These are phyloP conservation scores for Microchrysa polita DNA, from an alignment of 2,888 invertebrate species.

Conservation along the genomic window DNA sequence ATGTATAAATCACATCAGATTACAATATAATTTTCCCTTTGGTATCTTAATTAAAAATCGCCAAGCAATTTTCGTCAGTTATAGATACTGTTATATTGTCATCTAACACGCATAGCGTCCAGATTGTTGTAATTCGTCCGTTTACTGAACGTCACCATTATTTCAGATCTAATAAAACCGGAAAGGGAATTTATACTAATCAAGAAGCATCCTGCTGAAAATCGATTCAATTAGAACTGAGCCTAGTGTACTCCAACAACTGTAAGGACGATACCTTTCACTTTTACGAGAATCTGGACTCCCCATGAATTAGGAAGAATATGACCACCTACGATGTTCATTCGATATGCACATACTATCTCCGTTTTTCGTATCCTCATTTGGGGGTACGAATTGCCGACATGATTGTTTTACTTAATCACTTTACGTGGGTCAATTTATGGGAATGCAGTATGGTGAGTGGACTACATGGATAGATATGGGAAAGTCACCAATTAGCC, in stretches of 20 bases:
- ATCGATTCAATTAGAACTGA: constrained; percentile 26
- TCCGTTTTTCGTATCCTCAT: too few relatives aligned
- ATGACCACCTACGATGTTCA: constrained; percentile 33
- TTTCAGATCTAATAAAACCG: constrained; percentile 6
- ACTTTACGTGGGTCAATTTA: constrained; percentile 31
- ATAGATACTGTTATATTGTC: too few relatives aligned
- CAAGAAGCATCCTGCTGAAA: not conserved
- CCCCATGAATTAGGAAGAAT: constrained; percentile 29
- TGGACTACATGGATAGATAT: too few relatives aligned
- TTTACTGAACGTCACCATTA: not conserved
- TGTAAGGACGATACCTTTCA: constrained; percentile 10
- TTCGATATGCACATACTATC: not conserved
- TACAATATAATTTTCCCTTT: too few relatives aligned
- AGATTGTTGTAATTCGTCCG: too few relatives aligned
- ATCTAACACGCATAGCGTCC: too few relatives aligned
- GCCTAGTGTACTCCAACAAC: constrained; percentile 7
- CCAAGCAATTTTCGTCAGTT: too few relatives aligned
- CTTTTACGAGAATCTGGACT: not conserved
- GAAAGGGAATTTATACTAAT: not conserved
- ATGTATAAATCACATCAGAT: too few relatives aligned
- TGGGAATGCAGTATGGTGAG: not conserved
- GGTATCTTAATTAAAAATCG: too few relatives aligned
- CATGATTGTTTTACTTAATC: constrained; percentile 45
- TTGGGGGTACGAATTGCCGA: constrained; percentile 43
- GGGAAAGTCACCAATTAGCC: too few relatives aligned